Base-by-base conservation (phyloP, 2,888 invertebrate species). In the Agonopterix subpropinquella region DNA sequence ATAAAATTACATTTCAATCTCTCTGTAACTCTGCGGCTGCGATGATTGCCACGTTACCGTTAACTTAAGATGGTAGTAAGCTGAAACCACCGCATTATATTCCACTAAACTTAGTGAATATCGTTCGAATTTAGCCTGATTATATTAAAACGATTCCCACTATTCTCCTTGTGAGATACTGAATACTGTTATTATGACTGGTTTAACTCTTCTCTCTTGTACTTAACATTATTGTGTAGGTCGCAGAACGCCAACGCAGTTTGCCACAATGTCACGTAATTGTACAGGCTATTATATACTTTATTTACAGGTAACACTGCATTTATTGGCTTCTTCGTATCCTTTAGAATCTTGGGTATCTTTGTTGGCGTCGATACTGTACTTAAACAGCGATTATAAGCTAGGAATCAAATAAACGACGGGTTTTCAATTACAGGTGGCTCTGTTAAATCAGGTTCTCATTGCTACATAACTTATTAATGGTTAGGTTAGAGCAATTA, bases 1-100 rank as follows among this genome's bases (percentile, higher is more conserved):
- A 68, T 70, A 71, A 74, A 74, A 80, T 78, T 76, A 74, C 70
- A 70, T 77, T 78, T 78, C 76, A 78, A 79, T 79, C 74, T 71
- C 58, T 59, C 53, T 49, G 57, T 51, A 52, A 50, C 53, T 28
- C 28, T 53, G 55, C 52, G 53, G 65, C 65, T 53, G 57, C 61
- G 59, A 63, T 67, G 69, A 75, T 75, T 68, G 69, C 67, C 54
- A 55, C 60, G 60, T 64, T 64, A 73, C 74, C 71, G 71, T 72
- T 74, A 72, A 62, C 63, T 69, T 73, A 73, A 73, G 66, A 66
- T 63, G 65, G 73, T 70, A 72, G 72, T 73, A 68, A 65, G 64
- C 64, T 59, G 71, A 73, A 73, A 62, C 58, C 59, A 59, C 54
- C 59, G 60, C 59, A 58, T 63, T 60, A 59, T 28, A 28, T 59